Evolutionary conservation across 2,113 vertebrate species (phyloP), one percentile per base, ranked within the genome.

Genomic region (Prinia subflava): DNA sequence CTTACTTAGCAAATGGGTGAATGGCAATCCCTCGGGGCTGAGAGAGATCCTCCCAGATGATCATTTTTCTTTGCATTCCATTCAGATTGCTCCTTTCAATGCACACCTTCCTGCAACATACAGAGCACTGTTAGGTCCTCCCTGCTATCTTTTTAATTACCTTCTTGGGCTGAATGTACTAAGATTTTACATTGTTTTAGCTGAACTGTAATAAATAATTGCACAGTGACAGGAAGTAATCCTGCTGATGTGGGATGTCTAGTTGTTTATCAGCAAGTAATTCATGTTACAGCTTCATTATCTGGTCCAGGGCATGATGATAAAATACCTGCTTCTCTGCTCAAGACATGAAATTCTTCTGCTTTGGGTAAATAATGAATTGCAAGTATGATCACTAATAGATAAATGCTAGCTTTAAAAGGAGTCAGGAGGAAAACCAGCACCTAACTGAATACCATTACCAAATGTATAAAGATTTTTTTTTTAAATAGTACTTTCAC

Each of bases 1-100:
- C 98, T 98, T 98, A 99, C 99, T 98, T 98, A 87, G 97, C 98
- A 92, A 97, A 93, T 14, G 99, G 99, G 96, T 99, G 99, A 90
- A 99, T 91, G 49, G 97, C 98, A 64, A 99, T 98, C 90, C 98
- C 99, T 97, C 97, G 98, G 22, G 99, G 99, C 75, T 98, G 98
- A 47, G 98, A 98, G 52, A 98, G 75, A 37, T 94, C 96, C 67
- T 98, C 90, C 57, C 97, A 95, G 68, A 99, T 84, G 86, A 99
- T 84, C 12, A 97, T 96, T 97, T 98, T 95, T 89, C 95, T 98
- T 86, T 98, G 94, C 77, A 96, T 94, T 91, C 99, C 99, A 83
- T 93, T 97, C 92, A 99, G 95, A 62, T 97, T 94, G 76, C 99
- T 99, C 67, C 97, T 96, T 93, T 98, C 98, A 44, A 99, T 97